Evolutionary conservation across 2,113 vertebrate species (phyloP), one percentile per base, ranked within the genome.

Genomic region (Hippoglossus stenolepis): DNA sequence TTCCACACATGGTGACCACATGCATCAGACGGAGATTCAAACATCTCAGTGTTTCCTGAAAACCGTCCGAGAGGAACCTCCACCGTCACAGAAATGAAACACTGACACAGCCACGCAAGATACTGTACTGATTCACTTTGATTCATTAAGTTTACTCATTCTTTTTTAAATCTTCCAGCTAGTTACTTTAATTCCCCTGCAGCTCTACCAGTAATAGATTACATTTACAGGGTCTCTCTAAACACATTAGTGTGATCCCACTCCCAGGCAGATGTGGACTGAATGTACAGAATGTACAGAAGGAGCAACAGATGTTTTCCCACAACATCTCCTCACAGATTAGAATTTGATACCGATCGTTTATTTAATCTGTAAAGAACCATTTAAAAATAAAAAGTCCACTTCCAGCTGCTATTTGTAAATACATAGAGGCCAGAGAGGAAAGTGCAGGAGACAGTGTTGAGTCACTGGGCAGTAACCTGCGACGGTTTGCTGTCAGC

Each of bases 1-100:
- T 57, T 40, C 60, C 59, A 75, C 89, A 84, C 68, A 68, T 80
- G 69, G 70, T 9, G 65, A 35, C 49, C 87, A 89, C 67, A 68
- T 85, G 72, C 38, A 56, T 20, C 77, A 78, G 45, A 75, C 23
- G 12, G 6, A 7, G 6, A 31, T 31, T 31, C 31, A 31, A 31
- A 20, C n/a, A n/a, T 9, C 17, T n/a, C 51, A 21, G n/a, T 20
- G 17, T 51, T 51, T 51, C 49, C 49, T 51, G 17, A 20, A 17
- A 31, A 6, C 28, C 28, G 5, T 31, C 28, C 5, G 28, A 31
- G 28, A 31, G 28, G 28, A 31, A 51, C 49, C 15, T 38, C 7
- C 45, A 47, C 43, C 49, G 49, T 51, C 49, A 51, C 18, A 51
- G 49, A 5, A 51, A 51, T 17, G 0, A 20, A 17, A 51, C 49